Evolutionary conservation across 2,113 vertebrate species (phyloP).

Genomic region (Melanerpes formicivorus): DNA sequence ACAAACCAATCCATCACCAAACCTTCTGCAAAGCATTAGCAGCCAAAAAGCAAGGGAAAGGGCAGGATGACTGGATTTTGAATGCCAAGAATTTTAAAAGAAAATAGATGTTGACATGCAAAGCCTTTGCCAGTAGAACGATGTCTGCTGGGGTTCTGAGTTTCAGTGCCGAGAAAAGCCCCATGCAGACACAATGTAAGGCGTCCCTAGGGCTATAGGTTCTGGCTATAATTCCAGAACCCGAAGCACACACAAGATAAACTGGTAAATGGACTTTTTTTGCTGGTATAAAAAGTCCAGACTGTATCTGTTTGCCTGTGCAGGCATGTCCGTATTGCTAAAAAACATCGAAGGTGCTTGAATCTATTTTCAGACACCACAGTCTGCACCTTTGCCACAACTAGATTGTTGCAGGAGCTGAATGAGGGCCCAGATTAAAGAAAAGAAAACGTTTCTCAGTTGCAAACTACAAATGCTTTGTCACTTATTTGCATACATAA

Average conservation of each 20-base stretch:
- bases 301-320: neutral
- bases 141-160: neutral
- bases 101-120: neutral
- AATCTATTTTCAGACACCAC: slow-evolving; percentile 59
- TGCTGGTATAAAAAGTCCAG: neutral
- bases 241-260: neutral
- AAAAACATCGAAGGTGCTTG: neutral
- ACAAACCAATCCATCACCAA: slow-evolving; percentile 66
- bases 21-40: slow-evolving; percentile 71
- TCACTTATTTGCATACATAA: slow-evolving; percentile 49
- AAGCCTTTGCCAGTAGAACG: neutral
- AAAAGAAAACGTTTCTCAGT: neutral
- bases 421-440: neutral
- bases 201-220: neutral
- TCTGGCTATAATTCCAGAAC: neutral
- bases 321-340: slow-evolving; percentile 19
- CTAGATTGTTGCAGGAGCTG: neutral
- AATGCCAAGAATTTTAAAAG: slow-evolving; percentile 20
- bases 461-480: slow-evolving; percentile 28
- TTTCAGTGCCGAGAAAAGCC: neutral
- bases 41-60: slow-evolving; percentile 32
- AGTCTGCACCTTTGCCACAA: slow-evolving; percentile 26
- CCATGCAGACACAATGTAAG: neutral
- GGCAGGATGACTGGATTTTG: neutral
- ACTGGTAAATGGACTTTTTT: neutral